Evolutionary conservation across 2,113 vertebrate genomes (phyloP).

Genomic region (Promerops cafer): DNA sequence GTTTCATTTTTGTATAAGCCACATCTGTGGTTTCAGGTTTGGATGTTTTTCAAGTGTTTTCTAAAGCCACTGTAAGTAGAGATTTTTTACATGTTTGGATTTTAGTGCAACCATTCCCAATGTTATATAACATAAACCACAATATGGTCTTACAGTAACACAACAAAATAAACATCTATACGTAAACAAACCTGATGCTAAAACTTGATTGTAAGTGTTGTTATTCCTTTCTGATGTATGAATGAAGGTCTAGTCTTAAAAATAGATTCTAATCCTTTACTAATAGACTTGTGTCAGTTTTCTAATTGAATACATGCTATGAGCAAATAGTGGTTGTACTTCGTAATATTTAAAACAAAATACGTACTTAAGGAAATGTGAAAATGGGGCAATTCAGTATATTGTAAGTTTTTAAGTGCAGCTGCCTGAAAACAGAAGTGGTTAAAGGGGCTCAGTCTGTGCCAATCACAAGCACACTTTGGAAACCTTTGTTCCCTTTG

Average conservation of each 20-base stretch:
- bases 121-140: background rate
- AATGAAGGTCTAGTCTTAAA: background rate
- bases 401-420: background rate
- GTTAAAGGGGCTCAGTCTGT: background rate
- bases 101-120: background rate
- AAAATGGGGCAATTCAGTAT: background rate
- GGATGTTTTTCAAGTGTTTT: background rate
- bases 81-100: background rate
- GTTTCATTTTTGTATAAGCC: background rate
- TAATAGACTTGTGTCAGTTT: background rate
- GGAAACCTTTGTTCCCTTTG: background rate
- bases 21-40: background rate
- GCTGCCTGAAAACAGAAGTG: background rate
- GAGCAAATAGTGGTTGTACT: background rate
- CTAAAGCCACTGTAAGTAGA: background rate
- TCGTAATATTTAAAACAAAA: background rate
- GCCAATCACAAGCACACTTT: background rate
- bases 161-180: background rate
- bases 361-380: background rate
- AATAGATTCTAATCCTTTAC: background rate
- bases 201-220: background rate
- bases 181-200: background rate
- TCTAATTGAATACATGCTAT: background rate
- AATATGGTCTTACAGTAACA: background rate
- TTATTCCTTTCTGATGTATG: background rate